Evolutionary conservation across 2,113 vertebrate genomes (phyloP).

Genomic region (Nesospiza acunhae): DNA sequence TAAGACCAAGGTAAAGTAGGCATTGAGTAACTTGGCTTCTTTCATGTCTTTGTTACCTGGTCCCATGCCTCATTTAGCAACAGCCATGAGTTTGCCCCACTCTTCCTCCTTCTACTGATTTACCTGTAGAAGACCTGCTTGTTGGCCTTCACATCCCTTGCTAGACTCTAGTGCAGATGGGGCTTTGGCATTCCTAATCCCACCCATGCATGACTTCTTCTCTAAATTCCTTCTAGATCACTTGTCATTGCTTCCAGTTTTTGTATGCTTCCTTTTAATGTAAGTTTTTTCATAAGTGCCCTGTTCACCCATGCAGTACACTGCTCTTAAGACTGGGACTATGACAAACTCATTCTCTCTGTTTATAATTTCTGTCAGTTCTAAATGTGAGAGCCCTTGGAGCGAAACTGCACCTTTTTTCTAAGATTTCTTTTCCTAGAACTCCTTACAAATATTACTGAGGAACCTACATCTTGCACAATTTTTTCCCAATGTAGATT

Average conservation of each 20-base stretch:
- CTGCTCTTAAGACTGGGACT: not conserved
- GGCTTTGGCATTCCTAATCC: not conserved
- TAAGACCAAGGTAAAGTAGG: not conserved
- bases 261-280: not conserved
- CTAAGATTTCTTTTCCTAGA: not conserved
- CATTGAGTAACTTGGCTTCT: not conserved
- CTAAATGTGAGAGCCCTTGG: not conserved
- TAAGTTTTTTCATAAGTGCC: not conserved
- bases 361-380: not conserved
- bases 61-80: not conserved
- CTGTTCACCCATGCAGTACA: not conserved
- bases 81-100: not conserved
- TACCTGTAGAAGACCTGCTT: not conserved
- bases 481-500: not conserved
- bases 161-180: not conserved
- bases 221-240: not conserved
- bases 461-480: not conserved
- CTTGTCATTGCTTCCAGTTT: not conserved
- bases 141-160: not conserved
- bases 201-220: accelerated
- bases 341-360: not conserved
- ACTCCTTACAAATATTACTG: not conserved
- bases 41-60: not conserved
- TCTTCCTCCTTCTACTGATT: not conserved
- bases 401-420: not conserved